Evolutionary conservation across 2,113 vertebrate species (phyloP), one percentile per base, ranked within the genome.

Genomic region (Pimephales promelas): DNA sequence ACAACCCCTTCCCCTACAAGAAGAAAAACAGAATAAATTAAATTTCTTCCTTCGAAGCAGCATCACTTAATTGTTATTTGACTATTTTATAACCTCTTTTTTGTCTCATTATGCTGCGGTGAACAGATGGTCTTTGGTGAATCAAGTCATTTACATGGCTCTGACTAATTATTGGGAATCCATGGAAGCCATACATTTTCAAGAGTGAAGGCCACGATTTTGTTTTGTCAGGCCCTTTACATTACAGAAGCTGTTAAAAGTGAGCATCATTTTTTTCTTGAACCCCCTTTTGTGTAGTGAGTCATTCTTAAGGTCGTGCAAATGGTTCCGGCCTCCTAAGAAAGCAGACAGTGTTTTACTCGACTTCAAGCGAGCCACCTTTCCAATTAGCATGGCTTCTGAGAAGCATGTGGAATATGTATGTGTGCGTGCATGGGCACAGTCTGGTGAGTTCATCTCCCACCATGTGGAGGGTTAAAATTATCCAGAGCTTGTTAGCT

Each of bases 401-500:
- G 18, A 49, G 59, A 64, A 66, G 59, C 43, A 49, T 66, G 59
- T 54, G 11, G 13, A 70, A 40, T 54, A 22, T 76, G 40, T 66
- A 10, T 64, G 20, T 56, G 82, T 66, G 59, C 49, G 59, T 40
- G 45, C 52, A 49, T 79, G 62, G 5, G 70, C 47, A 34, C 36
- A 36, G 45, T 56, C 34, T 54, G 31, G 26, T 71, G 36, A 24
- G 36, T 77, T 83, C 71, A 74, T 43, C 43, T n/a, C 75, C 82
- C 84, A 84, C 88, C 81, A 79, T 62, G 85, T 76, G 73, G 87
- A 87, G 86, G 89, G 87, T 92, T 91, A 92, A 92, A 93, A 90
- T 91, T 79, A 94, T 91, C 89, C 88, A 43, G 49, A 87, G 88
- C 91, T 92, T 84, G 89, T 94, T 92, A 94, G 91, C 89, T 91